phyloP scores from a whole-genome alignment of 2,888 invertebrate species.

The Idaea aversata region DNA sequence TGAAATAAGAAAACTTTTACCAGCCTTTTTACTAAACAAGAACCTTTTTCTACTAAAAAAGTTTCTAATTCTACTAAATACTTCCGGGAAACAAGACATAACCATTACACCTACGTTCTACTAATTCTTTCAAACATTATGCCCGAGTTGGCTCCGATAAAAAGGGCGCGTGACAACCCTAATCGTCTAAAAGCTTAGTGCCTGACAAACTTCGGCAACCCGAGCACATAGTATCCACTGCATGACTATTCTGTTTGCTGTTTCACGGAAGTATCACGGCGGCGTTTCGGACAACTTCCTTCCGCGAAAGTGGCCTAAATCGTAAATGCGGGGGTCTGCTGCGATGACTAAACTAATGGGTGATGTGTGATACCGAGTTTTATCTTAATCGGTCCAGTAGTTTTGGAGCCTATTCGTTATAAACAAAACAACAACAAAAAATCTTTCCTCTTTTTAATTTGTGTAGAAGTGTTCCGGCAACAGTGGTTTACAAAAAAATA shows the following conservation, averaged over 20 bases:
- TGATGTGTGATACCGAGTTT: too few relatives aligned
- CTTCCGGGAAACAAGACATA: not conserved
- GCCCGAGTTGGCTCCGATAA: conserved; percentile 5
- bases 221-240: conserved; percentile 28
- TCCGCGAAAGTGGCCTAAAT: not conserved
- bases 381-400: too few relatives aligned
- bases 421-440: too few relatives aligned
- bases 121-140: conserved; percentile 9
- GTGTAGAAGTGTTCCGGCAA: too few relatives aligned
- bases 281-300: not conserved
- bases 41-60: not conserved
- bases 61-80: not conserved
- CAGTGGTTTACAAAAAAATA: too few relatives aligned
- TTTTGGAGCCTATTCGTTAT: too few relatives aligned
- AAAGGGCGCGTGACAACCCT: conserved; percentile 26
- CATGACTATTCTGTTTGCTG: conserved; percentile 8
- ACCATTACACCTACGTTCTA: not conserved
- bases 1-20: not conserved
- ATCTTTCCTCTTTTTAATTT: too few relatives aligned
- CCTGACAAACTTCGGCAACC: conserved; percentile 41
- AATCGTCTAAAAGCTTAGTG: conserved; percentile 1
- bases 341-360: too few relatives aligned
- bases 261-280: not conserved
- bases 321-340: not conserved
- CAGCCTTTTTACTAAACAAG: not conserved